Evolutionary conservation across 2,113 vertebrate genomes (phyloP).

Genomic region (Phoenicopterus ruber): DNA sequence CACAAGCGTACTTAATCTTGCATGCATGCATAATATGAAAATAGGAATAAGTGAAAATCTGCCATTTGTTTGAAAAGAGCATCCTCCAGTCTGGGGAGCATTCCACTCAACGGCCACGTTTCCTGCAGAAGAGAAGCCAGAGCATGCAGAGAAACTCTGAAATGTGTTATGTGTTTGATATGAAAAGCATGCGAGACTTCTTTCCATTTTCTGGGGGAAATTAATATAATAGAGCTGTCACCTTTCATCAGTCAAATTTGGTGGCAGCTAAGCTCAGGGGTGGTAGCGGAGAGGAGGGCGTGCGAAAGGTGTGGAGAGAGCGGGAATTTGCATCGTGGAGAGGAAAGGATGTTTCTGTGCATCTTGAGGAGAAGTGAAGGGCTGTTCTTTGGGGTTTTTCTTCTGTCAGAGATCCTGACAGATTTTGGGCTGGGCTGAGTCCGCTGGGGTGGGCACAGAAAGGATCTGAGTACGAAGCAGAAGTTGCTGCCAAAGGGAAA

Average conservation of each 20-base stretch:
- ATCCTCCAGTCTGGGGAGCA: not conserved
- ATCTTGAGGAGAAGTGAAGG: not conserved
- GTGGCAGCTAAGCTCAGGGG: slow-evolving; percentile 20
- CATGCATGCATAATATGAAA: not conserved
- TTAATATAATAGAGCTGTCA: slow-evolving; percentile 52
- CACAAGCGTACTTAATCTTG: not conserved
- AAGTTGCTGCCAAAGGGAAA: not conserved
- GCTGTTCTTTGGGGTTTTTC: not conserved
- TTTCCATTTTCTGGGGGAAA: slow-evolving; percentile 35
- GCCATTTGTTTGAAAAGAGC: slow-evolving; percentile 26
- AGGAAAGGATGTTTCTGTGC: not conserved
- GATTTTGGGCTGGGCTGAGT: not conserved
- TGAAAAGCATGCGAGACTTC: not conserved
- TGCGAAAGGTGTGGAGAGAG: slow-evolving; percentile 1
- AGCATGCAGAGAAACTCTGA: not conserved
- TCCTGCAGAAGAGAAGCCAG: not conserved
- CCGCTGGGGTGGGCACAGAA: not conserved
- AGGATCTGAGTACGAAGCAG: not conserved
- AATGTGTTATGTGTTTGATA: not conserved
- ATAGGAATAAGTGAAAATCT: not conserved
- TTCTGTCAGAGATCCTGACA: not conserved
- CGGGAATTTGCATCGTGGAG: not conserved
- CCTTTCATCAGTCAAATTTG: slow-evolving; percentile 54
- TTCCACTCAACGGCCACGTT: not conserved
- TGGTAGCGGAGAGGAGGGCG: not conserved